A percentile compares a stretch with the other conserved stretches of the same genome.
Evolutionary conservation across 2,113 vertebrate species (phyloP).

Genomic region (Phalacrocorax pelagicus): DNA sequence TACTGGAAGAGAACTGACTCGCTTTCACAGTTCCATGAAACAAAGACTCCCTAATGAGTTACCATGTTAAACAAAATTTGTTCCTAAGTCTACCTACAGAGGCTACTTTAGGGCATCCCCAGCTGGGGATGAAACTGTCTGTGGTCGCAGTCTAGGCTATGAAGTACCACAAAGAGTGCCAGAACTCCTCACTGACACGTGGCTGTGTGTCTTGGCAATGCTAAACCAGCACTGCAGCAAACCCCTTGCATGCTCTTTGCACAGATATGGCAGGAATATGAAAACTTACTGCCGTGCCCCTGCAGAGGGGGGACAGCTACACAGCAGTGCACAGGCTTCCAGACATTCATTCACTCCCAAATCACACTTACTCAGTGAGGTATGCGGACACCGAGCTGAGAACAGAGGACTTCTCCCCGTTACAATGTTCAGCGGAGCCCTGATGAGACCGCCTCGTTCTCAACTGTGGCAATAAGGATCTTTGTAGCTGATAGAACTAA

Average conservation of each 20-base stretch:
- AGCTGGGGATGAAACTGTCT: neutral
- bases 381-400: neutral
- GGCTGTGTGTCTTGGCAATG: neutral
- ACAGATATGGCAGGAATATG: neutral
- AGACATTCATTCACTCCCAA: neutral
- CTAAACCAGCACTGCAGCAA: neutral
- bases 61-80: neutral
- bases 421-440: neutral
- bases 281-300: neutral
- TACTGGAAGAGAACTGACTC: neutral
- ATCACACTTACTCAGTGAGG: neutral
- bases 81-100: conserved; percentile 24
- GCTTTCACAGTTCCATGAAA: conserved; percentile 10
- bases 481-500: neutral
- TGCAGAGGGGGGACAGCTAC: neutral
- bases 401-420: neutral
- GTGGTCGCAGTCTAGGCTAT: neutral
- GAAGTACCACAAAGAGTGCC: neutral
- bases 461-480: neutral
- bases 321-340: conserved; percentile 27
- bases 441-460: neutral
- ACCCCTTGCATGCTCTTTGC: neutral
- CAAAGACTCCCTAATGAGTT: conserved; percentile 18
- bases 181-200: neutral
- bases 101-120: neutral